These are phyloP conservation scores for Spodoptera litura DNA, from an alignment of 1,140 invertebrate species.

Conservation along the genomic window DNA sequence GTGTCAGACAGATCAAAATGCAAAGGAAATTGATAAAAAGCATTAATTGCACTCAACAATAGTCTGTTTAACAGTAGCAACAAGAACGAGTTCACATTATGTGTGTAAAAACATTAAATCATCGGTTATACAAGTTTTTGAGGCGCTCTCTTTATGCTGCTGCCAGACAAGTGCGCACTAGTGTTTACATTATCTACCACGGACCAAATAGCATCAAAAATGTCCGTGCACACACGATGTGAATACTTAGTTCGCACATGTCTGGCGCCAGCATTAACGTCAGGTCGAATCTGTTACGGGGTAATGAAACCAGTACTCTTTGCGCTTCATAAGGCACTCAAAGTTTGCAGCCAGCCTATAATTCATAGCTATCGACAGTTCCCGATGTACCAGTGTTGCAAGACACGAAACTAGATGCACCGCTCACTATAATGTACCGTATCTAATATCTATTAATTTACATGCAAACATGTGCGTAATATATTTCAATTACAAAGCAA, in stretches of 20 bases:
- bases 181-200: too few species aligned
- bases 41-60: slow-evolving; percentile 34
- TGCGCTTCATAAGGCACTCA: slow-evolving; percentile 33
- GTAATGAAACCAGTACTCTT: slow-evolving; percentile 46
- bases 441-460: neutral
- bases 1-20: slow-evolving; percentile 38
- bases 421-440: slow-evolving; percentile 24
- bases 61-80: slow-evolving; percentile 17
- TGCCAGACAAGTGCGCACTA: too few species aligned
- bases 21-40: slow-evolving; percentile 28
- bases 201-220: too few species aligned
- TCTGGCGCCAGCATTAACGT: neutral
- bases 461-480: neutral
- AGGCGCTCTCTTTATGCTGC: slow-evolving; percentile 1
- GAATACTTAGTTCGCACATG: too few species aligned
- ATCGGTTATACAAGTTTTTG: slow-evolving; percentile 29
- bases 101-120: slow-evolving; percentile 39
- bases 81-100: slow-evolving; percentile 35
- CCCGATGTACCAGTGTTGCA: slow-evolving; percentile 13
- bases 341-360: slow-evolving; percentile 35
- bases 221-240: too few species aligned
- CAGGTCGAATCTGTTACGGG: slow-evolving; percentile 46
- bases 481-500: neutral
- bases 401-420: slow-evolving; percentile 20
- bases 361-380: slow-evolving; percentile 19